phyloP scores from a whole-genome alignment of 2,113 vertebrate genomes.

The Phoxinus phoxinus region DNA sequence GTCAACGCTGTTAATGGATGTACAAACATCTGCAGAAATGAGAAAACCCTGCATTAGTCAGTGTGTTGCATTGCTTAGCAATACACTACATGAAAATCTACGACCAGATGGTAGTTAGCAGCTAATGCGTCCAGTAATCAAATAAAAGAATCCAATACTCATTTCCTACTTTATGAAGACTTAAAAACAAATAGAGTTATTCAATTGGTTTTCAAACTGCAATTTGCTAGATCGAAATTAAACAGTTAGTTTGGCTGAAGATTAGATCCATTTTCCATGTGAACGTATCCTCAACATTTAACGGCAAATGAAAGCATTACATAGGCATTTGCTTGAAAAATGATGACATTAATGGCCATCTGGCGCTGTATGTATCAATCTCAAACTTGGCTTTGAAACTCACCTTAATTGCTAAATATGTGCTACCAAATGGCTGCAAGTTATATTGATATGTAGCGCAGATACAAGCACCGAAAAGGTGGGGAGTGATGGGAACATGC shows the following conservation, averaged over 20 bases:
- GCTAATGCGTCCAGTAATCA: slow-evolving; percentile 30
- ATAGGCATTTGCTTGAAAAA: slow-evolving; percentile 57
- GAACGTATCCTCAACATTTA: slow-evolving; percentile 47
- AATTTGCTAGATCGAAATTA: slow-evolving; percentile 30
- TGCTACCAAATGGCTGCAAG: slow-evolving; percentile 58
- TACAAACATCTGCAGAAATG: slow-evolving; percentile 45
- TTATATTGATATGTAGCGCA: slow-evolving; percentile 46
- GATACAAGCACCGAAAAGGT: slow-evolving; percentile 23
- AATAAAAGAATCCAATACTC: slow-evolving; percentile 40
- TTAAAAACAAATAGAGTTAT: slow-evolving; percentile 41
- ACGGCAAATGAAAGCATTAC: slow-evolving; percentile 56
- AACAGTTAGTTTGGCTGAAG: slow-evolving; percentile 22
- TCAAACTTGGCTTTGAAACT: slow-evolving; percentile 76
- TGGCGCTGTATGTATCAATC: slow-evolving; percentile 56
- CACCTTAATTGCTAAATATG: slow-evolving; percentile 62
- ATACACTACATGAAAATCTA: slow-evolving; percentile 19
- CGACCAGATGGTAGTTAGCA: slow-evolving; percentile 38
- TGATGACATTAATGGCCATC: slow-evolving; percentile 59
- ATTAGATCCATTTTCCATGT: slow-evolving; percentile 37
- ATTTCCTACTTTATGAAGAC: slow-evolving; percentile 40
- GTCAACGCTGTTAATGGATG: slow-evolving; percentile 29
- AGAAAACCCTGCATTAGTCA: slow-evolving; percentile 25
- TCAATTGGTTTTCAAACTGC: slow-evolving; percentile 40
- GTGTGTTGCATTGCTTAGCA: neutral
- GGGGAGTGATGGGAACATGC: slow-evolving; percentile 42